These are phyloP conservation scores for Trichopoda pennipes DNA, from an alignment of 2,888 invertebrate genomes.

Conservation along the genomic window DNA sequence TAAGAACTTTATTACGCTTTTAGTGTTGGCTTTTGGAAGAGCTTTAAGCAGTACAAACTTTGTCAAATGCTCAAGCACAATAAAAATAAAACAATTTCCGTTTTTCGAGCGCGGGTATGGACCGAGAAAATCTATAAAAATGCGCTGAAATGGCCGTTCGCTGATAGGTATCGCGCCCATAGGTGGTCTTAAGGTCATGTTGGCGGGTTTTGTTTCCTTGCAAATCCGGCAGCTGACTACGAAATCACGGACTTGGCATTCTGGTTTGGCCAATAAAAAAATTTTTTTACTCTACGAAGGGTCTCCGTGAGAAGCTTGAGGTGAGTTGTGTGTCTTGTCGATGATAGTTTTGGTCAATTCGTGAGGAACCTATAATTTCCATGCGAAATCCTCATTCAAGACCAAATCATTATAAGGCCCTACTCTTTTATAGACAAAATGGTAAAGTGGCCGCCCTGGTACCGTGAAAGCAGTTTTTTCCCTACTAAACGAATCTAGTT, in stretches of 20 bases:
- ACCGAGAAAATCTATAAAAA: background rate
- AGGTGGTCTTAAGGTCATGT: background rate
- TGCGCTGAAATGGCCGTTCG: background rate
- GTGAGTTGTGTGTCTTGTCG: background rate
- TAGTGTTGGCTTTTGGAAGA: background rate
- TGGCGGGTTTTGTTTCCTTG: background rate
- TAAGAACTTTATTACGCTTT: background rate
- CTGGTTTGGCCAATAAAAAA: background rate
- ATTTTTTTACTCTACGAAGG: background rate
- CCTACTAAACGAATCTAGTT: no score
- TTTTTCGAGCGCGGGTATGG: background rate
- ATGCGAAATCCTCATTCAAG: background rate
- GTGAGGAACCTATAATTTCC: no score
- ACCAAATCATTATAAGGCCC: background rate
- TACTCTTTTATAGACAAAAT: slow-evolving; percentile 2
- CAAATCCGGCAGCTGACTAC: background rate
- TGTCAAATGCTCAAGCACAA: background rate
- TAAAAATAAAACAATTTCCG: no score
- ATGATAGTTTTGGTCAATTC: no score
- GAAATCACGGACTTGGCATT: background rate
- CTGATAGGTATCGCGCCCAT: background rate
- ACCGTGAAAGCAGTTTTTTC: no score
- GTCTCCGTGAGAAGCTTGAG: slow-evolving; percentile 1
- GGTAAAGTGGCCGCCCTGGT: slow-evolving; percentile 22
- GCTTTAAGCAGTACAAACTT: background rate